A percentile compares a stretch with the other conserved stretches of the same genome.
phyloP scores from a whole-genome alignment of 2,113 vertebrate genomes.

The Plestiodon gilberti region DNA sequence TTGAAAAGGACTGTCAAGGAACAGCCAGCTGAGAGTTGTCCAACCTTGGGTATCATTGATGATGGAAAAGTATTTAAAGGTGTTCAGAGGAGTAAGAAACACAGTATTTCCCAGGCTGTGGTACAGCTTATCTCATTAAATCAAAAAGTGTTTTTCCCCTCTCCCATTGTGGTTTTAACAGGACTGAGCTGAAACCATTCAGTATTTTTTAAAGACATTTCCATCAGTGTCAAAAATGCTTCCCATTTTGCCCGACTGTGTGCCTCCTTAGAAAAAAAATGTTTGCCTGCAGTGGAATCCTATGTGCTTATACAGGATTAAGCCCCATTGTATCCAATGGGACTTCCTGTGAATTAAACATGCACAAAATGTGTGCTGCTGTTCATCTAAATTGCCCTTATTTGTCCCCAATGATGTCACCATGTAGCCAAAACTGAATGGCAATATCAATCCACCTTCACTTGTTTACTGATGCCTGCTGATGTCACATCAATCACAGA shows the following conservation, averaged over 20 bases:
- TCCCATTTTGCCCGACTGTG: not conserved
- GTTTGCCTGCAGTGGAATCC: no score
- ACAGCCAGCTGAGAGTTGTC: conserved; percentile 43
- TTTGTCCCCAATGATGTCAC: not conserved
- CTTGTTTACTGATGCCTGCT: not conserved
- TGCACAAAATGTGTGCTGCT: not conserved
- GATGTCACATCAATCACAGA: not conserved
- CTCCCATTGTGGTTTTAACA: not conserved
- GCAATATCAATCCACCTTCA: not conserved
- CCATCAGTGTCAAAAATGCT: not conserved
- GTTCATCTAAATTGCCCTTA: not conserved
- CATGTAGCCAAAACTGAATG: not conserved
- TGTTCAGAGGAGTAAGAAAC: conserved; percentile 45
- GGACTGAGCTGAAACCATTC: not conserved
- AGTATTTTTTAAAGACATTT: not conserved
- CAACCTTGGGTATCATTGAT: conserved; percentile 59
- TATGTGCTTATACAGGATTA: no score
- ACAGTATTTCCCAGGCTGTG: conserved; percentile 33
- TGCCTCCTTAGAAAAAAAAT: not conserved
- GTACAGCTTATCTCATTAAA: conserved; percentile 8
- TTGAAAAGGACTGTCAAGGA: conserved; percentile 53
- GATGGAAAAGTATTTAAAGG: conserved; percentile 57
- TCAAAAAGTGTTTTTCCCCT: not conserved
- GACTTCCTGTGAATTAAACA: no score
- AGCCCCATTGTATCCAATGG: no score